Conservation (phyloP, 2,797 vertebrate species). For the Argyrosomus regius region DNA sequence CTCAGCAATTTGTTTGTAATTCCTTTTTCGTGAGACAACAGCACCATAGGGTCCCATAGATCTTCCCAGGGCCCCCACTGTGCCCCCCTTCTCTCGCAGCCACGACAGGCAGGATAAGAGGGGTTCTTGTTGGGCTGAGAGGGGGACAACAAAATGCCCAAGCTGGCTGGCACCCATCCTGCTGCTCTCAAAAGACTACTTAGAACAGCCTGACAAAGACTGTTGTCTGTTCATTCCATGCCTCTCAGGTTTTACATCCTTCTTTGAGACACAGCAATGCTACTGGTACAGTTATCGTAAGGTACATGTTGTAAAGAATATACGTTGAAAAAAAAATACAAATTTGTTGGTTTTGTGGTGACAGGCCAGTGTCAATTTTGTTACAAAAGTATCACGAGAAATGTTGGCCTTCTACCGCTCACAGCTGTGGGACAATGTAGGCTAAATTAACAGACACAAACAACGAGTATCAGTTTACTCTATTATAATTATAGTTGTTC, state of each 20-base stretch:
- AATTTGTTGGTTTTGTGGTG: neutral
- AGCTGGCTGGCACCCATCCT: conserved; percentile 64
- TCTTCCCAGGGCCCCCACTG: conserved; percentile 91
- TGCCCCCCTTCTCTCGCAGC: conserved; percentile 82
- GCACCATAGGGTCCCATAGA: conserved; percentile 94
- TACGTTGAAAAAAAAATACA: neutral
- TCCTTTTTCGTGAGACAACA: conserved; percentile 94
- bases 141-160: conserved; percentile 66
- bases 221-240: conserved; percentile 24
- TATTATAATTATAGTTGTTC: too few species aligned
- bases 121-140: conserved; percentile 67
- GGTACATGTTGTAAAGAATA: neutral
- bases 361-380: too few species aligned
- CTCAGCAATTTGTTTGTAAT: conserved; percentile 99
- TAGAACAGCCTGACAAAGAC: conserved; percentile 26
- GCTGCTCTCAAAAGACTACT: conserved; percentile 39
- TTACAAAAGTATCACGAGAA: too few species aligned
- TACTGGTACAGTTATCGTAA: neutral
- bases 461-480: too few species aligned
- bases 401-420: too few species aligned
- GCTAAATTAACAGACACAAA: too few species aligned
- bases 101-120: conserved; percentile 68
- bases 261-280: conserved; percentile 6
- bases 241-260: conserved; percentile 29
- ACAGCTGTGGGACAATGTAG: too few species aligned